A percentile compares a stretch with the other conserved stretches of the same genome.
Evolutionary conservation across 2,888 invertebrate species (phyloP).

Genomic region (Oligia fasciuncula): DNA sequence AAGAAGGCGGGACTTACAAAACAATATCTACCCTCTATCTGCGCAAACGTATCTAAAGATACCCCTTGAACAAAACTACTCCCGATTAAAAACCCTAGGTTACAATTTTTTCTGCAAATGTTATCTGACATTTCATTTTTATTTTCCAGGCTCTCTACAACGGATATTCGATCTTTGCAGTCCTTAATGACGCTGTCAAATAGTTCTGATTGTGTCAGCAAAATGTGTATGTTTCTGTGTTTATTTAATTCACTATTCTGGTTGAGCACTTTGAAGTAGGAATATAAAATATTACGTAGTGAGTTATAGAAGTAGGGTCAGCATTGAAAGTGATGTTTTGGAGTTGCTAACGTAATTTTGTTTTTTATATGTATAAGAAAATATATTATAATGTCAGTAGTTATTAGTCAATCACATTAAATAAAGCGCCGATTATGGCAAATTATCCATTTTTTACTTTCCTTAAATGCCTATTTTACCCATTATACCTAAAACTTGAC

Average conservation of each 20-base stretch:
- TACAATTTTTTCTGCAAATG: not conserved
- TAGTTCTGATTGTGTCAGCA: constrained; percentile 55
- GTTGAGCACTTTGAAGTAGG: not conserved
- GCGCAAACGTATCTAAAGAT: not conserved
- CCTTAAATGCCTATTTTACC: not conserved
- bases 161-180: constrained; percentile 84
- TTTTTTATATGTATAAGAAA: no score
- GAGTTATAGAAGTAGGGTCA: not conserved
- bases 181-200: constrained; percentile 81
- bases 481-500: not conserved
- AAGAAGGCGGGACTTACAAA: no score
- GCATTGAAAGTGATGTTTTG: not conserved
- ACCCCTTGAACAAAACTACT: not conserved
- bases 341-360: not conserved
- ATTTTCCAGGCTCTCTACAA: constrained; percentile 83
- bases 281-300: constrained; percentile 34
- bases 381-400: not conserved
- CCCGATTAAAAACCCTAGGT: not conserved
- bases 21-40: not conserved
- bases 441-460: not conserved
- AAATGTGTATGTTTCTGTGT: not conserved
- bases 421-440: not conserved
- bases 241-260: constrained; percentile 33
- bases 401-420: not conserved
- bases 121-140: not conserved